These are phyloP conservation scores for Malthinus flaveolus DNA, from an alignment of 2,888 invertebrate genomes.

Conservation along the genomic window DNA sequence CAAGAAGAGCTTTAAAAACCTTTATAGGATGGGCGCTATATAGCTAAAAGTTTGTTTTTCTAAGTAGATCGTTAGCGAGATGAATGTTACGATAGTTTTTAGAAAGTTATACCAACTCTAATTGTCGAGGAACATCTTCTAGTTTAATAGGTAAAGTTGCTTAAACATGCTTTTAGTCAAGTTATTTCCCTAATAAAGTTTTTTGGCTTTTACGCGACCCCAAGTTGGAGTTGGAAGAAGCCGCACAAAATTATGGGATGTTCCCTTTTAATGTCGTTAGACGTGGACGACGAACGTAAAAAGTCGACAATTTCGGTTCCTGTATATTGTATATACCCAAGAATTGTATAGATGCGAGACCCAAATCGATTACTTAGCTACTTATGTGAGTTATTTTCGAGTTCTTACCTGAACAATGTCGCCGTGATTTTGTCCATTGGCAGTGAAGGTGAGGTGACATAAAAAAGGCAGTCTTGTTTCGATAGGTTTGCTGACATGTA, in stretches of 20 bases:
- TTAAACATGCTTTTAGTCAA: conserved; percentile 24
- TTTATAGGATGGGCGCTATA: conserved; percentile 23
- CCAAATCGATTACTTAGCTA: too few species aligned
- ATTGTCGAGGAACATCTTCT: conserved; percentile 26
- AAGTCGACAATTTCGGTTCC: too few species aligned
- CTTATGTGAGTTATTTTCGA: too few species aligned
- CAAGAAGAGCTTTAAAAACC: conserved; percentile 29
- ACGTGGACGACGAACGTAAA: too few species aligned
- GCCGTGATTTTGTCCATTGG: conserved; percentile 84
- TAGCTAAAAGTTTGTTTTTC: conserved; percentile 27
- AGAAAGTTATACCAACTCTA: conserved; percentile 27
- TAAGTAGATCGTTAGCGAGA: conserved; percentile 26
- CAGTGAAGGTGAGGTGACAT: conserved; percentile 90
- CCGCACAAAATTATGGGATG: not conserved
- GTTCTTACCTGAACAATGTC: conserved; percentile 78
- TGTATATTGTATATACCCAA: too few species aligned
- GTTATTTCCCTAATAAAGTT: conserved; percentile 29
- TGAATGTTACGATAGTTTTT: conserved; percentile 33
- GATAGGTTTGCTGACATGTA: conserved; percentile 72
- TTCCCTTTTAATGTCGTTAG: not conserved
- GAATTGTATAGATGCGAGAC: too few species aligned
- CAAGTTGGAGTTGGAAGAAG: conserved; percentile 3
- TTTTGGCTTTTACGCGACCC: conserved; percentile 11
- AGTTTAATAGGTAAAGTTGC: conserved; percentile 29
- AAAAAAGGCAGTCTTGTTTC: conserved; percentile 82